Conservation (phyloP, 2,113 vertebrate species). For the Chrysemys picta region DNA sequence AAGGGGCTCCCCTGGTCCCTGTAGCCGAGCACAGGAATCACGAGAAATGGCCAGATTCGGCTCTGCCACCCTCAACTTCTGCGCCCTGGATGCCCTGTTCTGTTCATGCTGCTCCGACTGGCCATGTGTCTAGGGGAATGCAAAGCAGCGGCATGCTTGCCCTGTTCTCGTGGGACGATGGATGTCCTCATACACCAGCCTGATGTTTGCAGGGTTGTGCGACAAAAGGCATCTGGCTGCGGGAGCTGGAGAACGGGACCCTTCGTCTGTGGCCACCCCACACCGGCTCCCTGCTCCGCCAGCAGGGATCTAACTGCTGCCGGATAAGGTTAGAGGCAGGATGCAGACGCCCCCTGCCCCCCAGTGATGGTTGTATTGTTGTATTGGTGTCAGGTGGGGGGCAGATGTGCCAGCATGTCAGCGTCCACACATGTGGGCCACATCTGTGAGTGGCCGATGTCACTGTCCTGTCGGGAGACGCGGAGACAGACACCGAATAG, state of each 20-base stretch:
- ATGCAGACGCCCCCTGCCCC: too few species aligned
- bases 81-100: background rate
- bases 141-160: background rate
- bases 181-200: background rate
- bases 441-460: constrained; percentile 52
- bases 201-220: background rate
- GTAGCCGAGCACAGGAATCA: background rate
- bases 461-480: background rate
- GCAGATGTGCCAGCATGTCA: constrained; percentile 19
- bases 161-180: too few species aligned
- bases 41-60: background rate
- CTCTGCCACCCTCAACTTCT: background rate
- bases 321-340: too few species aligned
- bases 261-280: background rate
- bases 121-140: background rate
- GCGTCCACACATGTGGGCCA: constrained; percentile 65
- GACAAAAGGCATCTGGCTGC: too few species aligned
- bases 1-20: background rate
- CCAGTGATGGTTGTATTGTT: background rate
- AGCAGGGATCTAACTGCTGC: too few species aligned
- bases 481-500: background rate
- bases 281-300: background rate
- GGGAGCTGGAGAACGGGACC: background rate
- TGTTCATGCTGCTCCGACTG: background rate
- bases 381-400: constrained; percentile 40